phyloP scores from a whole-genome alignment of 2,797 vertebrate genomes.

The Carcharodon carcharias region DNA sequence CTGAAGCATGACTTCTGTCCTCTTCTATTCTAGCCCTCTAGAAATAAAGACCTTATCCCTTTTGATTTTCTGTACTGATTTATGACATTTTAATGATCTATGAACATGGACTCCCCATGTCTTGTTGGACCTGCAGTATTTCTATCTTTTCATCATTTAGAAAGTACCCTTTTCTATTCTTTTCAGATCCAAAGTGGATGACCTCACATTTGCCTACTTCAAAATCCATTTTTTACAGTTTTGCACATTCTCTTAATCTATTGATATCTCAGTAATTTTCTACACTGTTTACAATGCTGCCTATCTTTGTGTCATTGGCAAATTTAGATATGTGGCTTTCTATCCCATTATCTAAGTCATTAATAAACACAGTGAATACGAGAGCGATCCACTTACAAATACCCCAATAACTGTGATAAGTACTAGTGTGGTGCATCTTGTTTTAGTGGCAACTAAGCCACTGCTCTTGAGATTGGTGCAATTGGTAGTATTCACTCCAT shows the following conservation, averaged over 20 bases:
- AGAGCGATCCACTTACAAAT: background rate
- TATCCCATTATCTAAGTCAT: no score
- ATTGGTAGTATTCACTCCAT: background rate
- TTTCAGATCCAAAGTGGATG: background rate
- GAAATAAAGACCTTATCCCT: background rate
- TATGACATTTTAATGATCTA: background rate
- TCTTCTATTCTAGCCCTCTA: background rate
- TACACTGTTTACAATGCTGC: background rate
- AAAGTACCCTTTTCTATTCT: background rate
- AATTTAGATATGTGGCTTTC: background rate
- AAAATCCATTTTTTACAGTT: background rate
- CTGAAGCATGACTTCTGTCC: background rate
- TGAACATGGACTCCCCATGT: background rate
- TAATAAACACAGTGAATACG: background rate
- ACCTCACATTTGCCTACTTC: background rate
- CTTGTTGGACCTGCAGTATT: background rate
- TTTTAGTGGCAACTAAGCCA: background rate
- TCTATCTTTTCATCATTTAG: background rate
- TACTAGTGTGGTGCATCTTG: background rate
- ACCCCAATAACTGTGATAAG: background rate
- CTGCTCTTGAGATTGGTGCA: background rate
- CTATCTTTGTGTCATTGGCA: background rate
- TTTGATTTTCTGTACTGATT: background rate
- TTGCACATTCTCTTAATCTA: background rate
- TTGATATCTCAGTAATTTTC: background rate